Base-by-base conservation (phyloP, 2,888 invertebrate genomes). In the Hermodice carunculata region DNA sequence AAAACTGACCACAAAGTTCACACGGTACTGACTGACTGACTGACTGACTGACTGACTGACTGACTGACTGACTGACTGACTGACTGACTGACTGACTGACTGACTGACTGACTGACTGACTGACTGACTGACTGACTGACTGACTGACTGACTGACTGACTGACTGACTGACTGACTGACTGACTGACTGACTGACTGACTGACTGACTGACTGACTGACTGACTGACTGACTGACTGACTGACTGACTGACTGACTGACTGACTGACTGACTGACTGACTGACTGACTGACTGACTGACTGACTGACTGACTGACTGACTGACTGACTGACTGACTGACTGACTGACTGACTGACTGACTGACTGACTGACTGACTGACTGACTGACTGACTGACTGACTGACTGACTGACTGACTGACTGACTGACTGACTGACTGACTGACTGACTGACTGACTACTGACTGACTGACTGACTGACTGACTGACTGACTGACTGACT, bases 1-100 rank as follows among this genome's bases (percentile, higher is more conserved):
- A n/a, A n/a, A n/a, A n/a, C n/a, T n/a, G n/a, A n/a, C n/a, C n/a
- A n/a, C n/a, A n/a, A n/a, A n/a, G n/a, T n/a, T n/a, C n/a, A n/a
- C n/a, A n/a, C n/a, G n/a, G n/a, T n/a, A n/a, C n/a, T 48, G 52
- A 51, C 52, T 44, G 61, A 61, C 42, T 61, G 61, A 62, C 61
- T 62, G 62, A 62, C 42, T 61, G 62, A 62, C 61, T 62, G 61
- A 62, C 44, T 62, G 62, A 62, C 61, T 62, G 61, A 62, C 42
- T 62, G 61, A 62, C 62, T 62, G 61, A 62, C 24, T 61, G 61
- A 61, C 42, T 62, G 62, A 62, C 42, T 61, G 61, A 62, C 61
- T 62, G 61, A 61, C 61, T 62, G 61, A 62, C 28, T 48, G 49
- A 49, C 31, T 64, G 62, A 49, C 64, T 26, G 48, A 49, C 48